A percentile compares a stretch with the other conserved stretches of the same genome.
phyloP scores from a whole-genome alignment of 2,888 invertebrate species.

The Clunio marinus region DNA sequence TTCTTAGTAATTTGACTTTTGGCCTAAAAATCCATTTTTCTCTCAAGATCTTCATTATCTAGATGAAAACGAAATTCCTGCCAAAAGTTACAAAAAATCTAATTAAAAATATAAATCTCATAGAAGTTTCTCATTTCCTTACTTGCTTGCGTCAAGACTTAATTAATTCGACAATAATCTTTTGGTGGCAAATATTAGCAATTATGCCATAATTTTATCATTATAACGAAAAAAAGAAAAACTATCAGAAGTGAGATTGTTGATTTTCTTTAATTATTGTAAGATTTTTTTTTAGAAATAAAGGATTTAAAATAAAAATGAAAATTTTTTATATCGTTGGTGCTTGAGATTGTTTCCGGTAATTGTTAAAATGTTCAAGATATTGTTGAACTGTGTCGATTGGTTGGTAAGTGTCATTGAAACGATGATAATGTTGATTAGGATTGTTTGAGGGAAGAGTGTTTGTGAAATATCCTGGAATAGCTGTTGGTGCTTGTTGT shows the following conservation, averaged over 20 bases:
- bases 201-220: too few relatives aligned
- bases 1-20: too few relatives aligned
- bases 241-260: conserved; percentile 13
- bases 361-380: conserved; percentile 86
- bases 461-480: conserved; percentile 59
- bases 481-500: conserved; percentile 65
- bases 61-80: too few relatives aligned
- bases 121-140: too few relatives aligned
- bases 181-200: too few relatives aligned
- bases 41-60: too few relatives aligned
- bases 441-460: conserved; percentile 45
- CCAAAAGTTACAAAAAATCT: too few relatives aligned
- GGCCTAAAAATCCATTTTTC: too few relatives aligned
- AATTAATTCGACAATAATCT: too few relatives aligned
- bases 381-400: conserved; percentile 92
- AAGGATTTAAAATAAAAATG: neutral
- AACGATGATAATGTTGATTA: conserved; percentile 60
- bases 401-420: conserved; percentile 83
- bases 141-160: too few relatives aligned
- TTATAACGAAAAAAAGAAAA: neutral
- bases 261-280: neutral
- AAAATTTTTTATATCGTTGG: neutral
- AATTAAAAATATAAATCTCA: too few relatives aligned
- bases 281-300: neutral
- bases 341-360: conserved; percentile 66